These are phyloP conservation scores for Steinernema khuongi DNA, from an alignment of 1,140 invertebrate species.

Conservation along the genomic window DNA sequence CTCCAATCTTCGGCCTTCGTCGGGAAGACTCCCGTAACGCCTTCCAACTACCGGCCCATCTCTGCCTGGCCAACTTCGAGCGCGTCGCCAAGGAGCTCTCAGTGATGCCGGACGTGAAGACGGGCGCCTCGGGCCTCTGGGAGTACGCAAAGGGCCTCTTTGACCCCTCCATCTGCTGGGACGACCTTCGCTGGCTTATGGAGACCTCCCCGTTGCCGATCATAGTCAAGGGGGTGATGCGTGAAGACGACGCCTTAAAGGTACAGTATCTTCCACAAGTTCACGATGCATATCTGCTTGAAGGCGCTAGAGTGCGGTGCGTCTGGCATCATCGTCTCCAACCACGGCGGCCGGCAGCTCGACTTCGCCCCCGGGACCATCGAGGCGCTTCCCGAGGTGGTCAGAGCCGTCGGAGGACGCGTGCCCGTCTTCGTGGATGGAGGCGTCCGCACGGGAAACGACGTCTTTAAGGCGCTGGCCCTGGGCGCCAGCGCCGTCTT, in stretches of 20 bases:
- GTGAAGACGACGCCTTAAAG: constrained; percentile 78
- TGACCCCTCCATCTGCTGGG: constrained; percentile 74
- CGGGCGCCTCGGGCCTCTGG: constrained; percentile 69
- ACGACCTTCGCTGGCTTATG: constrained; percentile 74
- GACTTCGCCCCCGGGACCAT: constrained; percentile 29
- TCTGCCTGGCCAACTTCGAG: constrained; percentile 64
- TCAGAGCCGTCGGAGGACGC: constrained; percentile 69
- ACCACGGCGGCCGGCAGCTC: constrained; percentile 63
- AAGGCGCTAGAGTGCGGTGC: constrained; percentile 71
- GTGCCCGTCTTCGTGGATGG: constrained; percentile 75
- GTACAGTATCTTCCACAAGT: too few species aligned
- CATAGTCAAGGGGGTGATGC: constrained; percentile 81
- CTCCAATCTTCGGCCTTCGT: constrained; percentile 75
- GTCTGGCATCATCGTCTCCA: constrained; percentile 72
- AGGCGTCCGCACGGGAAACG: constrained; percentile 75
- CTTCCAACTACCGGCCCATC: constrained; percentile 74
- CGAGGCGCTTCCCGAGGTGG: constrained; percentile 77
- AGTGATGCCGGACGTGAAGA: constrained; percentile 48
- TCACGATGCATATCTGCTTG: too few species aligned
- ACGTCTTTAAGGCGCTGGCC: constrained; percentile 83
- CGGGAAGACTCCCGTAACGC: constrained; percentile 75
- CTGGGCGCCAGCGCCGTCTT: constrained; percentile 80
- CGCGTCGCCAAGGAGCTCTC: constrained; percentile 32
- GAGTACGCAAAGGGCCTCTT: constrained; percentile 72
- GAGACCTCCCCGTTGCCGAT: constrained; percentile 68